Evolutionary conservation across 2,888 invertebrate species (phyloP), one percentile per base, ranked within the genome.

Genomic region (Chaetogeoica ovagalla): DNA sequence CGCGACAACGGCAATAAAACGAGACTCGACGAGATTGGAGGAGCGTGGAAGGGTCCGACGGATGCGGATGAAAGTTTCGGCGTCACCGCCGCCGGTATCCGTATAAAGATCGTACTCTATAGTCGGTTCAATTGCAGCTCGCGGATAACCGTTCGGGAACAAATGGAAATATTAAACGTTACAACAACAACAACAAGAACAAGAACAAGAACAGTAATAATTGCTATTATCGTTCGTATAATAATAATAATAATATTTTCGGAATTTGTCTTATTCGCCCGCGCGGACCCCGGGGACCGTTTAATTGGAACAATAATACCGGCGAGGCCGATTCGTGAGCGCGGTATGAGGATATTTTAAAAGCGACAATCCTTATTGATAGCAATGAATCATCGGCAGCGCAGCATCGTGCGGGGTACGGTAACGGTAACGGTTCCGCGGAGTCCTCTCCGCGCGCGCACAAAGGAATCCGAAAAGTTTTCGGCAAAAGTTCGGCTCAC

Each of bases 81-180:
- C 55, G 13, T 43, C 57, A 57, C 66, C 23, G 3, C 66, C 23
- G 3, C 30, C 30, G 30, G 30, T 30, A 1, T 4, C 30, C 30
- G 30, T 30, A 4, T 30, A 30, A 30, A 30, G 30, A 30, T 30
- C 30, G 30, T 30, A n/a, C n/a, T n/a, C n/a, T n/a, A n/a, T n/a
- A n/a, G 11, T 30, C 30, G 30, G 30, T 30, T 30, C 30, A 30
- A 30, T 30, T 30, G 30, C 30, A 4, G 30, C 30, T 1, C 30
- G 30, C 30, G 11, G 19, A 11, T 59, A 43, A 4, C 21, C 48
- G 6, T 23, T 52, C 63, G 55, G 55, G 39, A 79, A 79, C 79
- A 63, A 79, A 79, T 43, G 79, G 79, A 79, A 79, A 79, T 71
- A 79, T 79, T 71, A 79, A 79, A 79, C 79, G 79, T 55, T 63